Evolutionary conservation across 2,888 invertebrate genomes (phyloP).

Genomic region (Agrochola macilenta): DNA sequence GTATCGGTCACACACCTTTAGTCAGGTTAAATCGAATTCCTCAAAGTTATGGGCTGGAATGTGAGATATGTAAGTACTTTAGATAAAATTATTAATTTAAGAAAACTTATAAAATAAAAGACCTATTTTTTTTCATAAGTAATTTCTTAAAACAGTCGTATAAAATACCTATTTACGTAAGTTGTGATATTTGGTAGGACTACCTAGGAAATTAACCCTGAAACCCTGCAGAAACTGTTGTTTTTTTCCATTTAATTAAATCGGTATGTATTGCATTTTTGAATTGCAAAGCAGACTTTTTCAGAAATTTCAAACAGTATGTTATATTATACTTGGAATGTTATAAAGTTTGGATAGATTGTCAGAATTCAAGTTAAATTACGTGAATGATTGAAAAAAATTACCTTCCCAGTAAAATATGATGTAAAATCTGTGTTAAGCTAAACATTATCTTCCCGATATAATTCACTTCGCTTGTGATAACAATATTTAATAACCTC

Average conservation of each 20-base stretch:
- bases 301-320: not conserved
- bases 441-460: not conserved
- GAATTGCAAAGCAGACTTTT: too few species aligned
- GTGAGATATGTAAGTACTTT: slow-evolving; percentile 94
- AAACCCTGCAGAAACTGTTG: not conserved
- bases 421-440: not conserved
- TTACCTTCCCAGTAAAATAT: not conserved
- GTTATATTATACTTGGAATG: not conserved
- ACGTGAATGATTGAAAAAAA: not conserved
- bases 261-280: not conserved
- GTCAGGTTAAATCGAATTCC: slow-evolving; percentile 94
- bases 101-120: not conserved
- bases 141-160: not conserved
- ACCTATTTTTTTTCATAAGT: not conserved
- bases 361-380: not conserved
- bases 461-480: slow-evolving; percentile 17
- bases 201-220: not conserved
- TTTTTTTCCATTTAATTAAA: not conserved
- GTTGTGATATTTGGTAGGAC: not conserved
- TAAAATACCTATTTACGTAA: not conserved
- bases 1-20: slow-evolving; percentile 95
- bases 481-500: slow-evolving; percentile 17
- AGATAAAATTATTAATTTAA: not conserved
- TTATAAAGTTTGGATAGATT: not conserved
- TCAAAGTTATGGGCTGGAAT: slow-evolving; percentile 93